Evolutionary conservation across 2,888 invertebrate genomes (phyloP), one percentile per base, ranked within the genome.

Genomic region (Bursaphelenchus okinawaensis): DNA sequence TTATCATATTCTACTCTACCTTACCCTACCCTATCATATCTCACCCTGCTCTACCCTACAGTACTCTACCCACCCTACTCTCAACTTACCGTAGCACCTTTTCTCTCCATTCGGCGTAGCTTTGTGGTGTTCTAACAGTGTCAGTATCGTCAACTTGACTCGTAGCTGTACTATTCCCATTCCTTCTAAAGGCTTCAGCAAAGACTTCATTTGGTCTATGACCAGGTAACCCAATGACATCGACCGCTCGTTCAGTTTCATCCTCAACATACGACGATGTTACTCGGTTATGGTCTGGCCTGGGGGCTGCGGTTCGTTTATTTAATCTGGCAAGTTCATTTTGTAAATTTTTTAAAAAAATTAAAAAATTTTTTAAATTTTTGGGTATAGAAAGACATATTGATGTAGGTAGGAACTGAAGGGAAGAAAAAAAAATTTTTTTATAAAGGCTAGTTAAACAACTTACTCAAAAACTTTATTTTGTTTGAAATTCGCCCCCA

Each of bases 81-180:
- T n/a, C n/a, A n/a, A n/a, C n/a, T n/a, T 66, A 66, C 67, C 65
- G 52, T 20, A 72, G 28, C 12, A 71, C 59, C 55, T 61, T 61
- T 55, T 73, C 70, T 12, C 71, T 31, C 71, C 71, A 71, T 50
- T 71, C 70, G 7, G 69, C 58, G 54, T 71, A 71, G 7, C 56
- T 56, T 28, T 71, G 71, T 6, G 71, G 74, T 22, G 74, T 56
- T 12, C 58, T 28, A 12, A 40, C 12, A 28, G 19, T 29, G 52
- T 59, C 51, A 29, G 20, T 59, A 16, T 27, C 60, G 52, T 59
- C 51, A n/a, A 40, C 24, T 22, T 59, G 50, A 6, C 27, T 27
- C n/a, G 56, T 56, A n/a, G 23, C 27, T 19, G 56, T n/a, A 19
- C 50, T 40, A 29, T 59, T 59, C 23, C 60, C 60, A 27, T 59